phyloP scores from a whole-genome alignment of 2,797 vertebrate genomes.

The Poeciliopsis gracilis region DNA sequence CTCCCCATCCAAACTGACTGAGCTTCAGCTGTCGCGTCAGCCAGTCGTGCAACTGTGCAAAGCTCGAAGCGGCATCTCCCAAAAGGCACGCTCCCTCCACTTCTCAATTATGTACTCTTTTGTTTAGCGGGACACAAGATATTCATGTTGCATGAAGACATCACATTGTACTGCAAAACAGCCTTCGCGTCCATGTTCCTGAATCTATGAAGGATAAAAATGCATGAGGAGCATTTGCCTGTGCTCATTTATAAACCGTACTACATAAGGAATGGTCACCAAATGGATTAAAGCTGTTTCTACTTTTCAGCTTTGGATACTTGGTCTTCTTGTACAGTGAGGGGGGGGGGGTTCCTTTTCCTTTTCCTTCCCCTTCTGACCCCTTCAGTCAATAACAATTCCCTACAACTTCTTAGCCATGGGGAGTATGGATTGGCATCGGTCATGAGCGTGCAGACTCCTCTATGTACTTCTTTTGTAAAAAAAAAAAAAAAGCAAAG shows the following conservation, averaged over 20 bases:
- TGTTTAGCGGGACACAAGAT: not conserved
- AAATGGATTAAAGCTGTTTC: constrained; percentile 5
- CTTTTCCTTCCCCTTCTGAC: constrained; percentile 35
- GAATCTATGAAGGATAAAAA: not conserved
- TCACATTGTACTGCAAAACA: not conserved
- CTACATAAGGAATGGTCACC: not conserved
- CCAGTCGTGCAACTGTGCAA: not conserved
- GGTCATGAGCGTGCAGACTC: constrained; percentile 55
- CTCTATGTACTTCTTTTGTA: constrained; percentile 70
- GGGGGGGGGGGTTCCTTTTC: constrained; percentile 9
- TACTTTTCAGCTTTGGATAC: not conserved
- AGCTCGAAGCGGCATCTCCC: not conserved
- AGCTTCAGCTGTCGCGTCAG: not conserved
- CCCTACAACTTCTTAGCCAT: constrained; percentile 61
- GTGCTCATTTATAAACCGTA: not conserved
- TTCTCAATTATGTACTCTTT: too few relatives aligned
- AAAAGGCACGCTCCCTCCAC: not conserved
- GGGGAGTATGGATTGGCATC: constrained; percentile 71
- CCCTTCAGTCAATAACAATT: constrained; percentile 54
- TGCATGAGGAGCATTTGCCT: not conserved
- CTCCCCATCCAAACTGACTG: not conserved
- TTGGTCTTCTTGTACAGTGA: not conserved
- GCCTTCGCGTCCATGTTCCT: not conserved
- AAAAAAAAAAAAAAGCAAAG: too few relatives aligned
- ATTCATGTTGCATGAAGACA: not conserved